Base-by-base conservation (phyloP, 2,797 vertebrate genomes). In the Botia kubotai region DNA sequence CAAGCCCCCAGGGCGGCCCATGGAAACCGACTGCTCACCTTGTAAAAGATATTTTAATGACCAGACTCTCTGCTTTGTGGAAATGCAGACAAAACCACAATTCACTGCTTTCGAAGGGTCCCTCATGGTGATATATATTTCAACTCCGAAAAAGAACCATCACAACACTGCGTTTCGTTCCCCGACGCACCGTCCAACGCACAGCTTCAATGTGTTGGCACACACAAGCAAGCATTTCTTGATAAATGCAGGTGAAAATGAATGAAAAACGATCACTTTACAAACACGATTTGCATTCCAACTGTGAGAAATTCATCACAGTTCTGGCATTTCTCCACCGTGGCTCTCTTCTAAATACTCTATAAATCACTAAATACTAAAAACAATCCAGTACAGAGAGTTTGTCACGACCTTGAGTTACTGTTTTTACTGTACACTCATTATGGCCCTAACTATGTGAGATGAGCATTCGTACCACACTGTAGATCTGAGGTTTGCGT, bases 401-500 rank as follows among this genome's bases (percentile, higher is more conserved):
- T 76, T 81, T 46, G 55, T 62, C 67, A 69, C n/a, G 5, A 23
- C 43, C 39, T 4, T 53, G 4, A 53, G 10, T 71, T 17, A 43
- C 62, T 17, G 60, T 50, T 77, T 13, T 55, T n/a, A 26, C 3
- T 57, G 17, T 19, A n/a, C 52, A 55, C 29, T 29, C 29, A 29
- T 29, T 29, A 29, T 29, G 29, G 4, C 4, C 2, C 2, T 29
- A 29, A 29, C 29, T 29, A 29, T 29, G 29, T 4, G 29, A 79
- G 46, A 71, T 17, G 57, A 33, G 48, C 21, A n/a, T 80, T 5
- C 97, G 94, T 91, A 99, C 97, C 96, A 96, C 92, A 2, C 90
- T 93, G 82, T 95, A 94, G 91, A 97, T 97, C 89, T 97, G 97
- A 84, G 95, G 95, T 89, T 97, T 97, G 57, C 92, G 91, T 72